phyloP scores from a whole-genome alignment of 1,140 invertebrate species.

The Drosophila sproati region DNA sequence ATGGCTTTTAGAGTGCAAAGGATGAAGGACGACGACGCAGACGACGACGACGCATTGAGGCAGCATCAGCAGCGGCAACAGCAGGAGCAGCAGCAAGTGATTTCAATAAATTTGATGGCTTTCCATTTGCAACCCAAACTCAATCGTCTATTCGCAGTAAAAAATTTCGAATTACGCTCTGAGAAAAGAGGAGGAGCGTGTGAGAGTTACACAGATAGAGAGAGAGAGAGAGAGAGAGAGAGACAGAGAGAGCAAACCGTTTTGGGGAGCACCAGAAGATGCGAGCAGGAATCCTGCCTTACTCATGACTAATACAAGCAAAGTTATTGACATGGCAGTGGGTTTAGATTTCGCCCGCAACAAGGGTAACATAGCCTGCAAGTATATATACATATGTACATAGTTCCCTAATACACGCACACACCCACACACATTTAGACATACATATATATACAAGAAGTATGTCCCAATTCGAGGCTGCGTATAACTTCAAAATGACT shows the following conservation, averaged over 20 bases:
- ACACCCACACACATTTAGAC: slow-evolving; percentile 24
- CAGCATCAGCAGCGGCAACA: slow-evolving; percentile 49
- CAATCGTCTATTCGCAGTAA: slow-evolving; percentile 82
- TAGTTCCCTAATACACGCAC: not conserved
- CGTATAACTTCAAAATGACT: slow-evolving; percentile 84
- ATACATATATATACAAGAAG: slow-evolving; percentile 21
- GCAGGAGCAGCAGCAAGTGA: slow-evolving; percentile 67
- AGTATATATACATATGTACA: not conserved
- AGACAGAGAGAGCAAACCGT: not conserved
- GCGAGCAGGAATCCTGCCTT: slow-evolving; percentile 15
- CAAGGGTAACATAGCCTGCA: slow-evolving; percentile 59
- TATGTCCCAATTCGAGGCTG: slow-evolving; percentile 56
- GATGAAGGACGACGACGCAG: slow-evolving; percentile 15
- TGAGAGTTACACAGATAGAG: not conserved
- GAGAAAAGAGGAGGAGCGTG: slow-evolving; percentile 20
- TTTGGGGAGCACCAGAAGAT: not conserved
- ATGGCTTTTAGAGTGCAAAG: slow-evolving; percentile 31
- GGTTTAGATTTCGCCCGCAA: slow-evolving; percentile 65
- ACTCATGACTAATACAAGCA: slow-evolving; percentile 82
- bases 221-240: slow-evolving; percentile 3
- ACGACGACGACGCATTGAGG: slow-evolving; percentile 21
- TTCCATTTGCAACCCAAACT: slow-evolving; percentile 84
- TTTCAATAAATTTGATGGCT: slow-evolving; percentile 84
- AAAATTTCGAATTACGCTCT: slow-evolving; percentile 81
- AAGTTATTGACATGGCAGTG: slow-evolving; percentile 81